Evolutionary conservation across 2,113 vertebrate species (phyloP).

Genomic region (Chaenocephalus aceratus): DNA sequence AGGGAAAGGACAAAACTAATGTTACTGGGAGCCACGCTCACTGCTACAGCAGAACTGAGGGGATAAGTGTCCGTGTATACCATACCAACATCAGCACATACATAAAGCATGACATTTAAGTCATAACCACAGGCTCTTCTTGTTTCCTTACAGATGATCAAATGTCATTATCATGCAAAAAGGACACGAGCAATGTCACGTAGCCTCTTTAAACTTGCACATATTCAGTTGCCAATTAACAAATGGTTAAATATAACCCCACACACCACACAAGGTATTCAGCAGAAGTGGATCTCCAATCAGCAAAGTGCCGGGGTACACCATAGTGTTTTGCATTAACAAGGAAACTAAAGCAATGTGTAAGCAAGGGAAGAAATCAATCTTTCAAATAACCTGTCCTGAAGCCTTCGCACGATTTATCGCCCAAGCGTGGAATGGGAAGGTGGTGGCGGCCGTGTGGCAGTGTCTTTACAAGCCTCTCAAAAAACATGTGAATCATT

Average conservation of each 20-base stretch:
- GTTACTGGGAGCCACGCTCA: constrained; percentile 12
- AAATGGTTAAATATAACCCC: constrained; percentile 39
- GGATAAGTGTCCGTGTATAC: constrained; percentile 15
- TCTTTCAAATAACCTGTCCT: constrained; percentile 73
- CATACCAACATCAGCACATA: not conserved
- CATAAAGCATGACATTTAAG: constrained; percentile 41
- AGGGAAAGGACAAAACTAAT: constrained; percentile 52
- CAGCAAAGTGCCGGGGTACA: constrained; percentile 70
- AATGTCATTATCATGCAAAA: constrained; percentile 17
- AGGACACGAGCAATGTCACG: not conserved
- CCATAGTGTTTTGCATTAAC: constrained; percentile 62
- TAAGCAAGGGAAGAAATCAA: constrained; percentile 69
- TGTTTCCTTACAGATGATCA: not conserved
- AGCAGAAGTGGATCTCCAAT: constrained; percentile 68
- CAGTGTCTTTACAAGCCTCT: constrained; percentile 51
- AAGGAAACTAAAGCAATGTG: constrained; percentile 70
- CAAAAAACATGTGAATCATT: constrained; percentile 69
- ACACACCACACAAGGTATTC: constrained; percentile 47
- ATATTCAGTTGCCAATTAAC: constrained; percentile 46
- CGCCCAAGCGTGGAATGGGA: constrained; percentile 14
- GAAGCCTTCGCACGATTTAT: constrained; percentile 60
- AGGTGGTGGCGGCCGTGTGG: not conserved
- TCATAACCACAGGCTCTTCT: constrained; percentile 15
- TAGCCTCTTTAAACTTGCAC: constrained; percentile 11
- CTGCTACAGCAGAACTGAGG: not conserved